Percentiles rank a stretch among this genome's conserved stretches.
These are phyloP conservation scores for Hylaeus volcanicus DNA, from an alignment of 1,140 invertebrate genomes.

Conservation along the genomic window DNA sequence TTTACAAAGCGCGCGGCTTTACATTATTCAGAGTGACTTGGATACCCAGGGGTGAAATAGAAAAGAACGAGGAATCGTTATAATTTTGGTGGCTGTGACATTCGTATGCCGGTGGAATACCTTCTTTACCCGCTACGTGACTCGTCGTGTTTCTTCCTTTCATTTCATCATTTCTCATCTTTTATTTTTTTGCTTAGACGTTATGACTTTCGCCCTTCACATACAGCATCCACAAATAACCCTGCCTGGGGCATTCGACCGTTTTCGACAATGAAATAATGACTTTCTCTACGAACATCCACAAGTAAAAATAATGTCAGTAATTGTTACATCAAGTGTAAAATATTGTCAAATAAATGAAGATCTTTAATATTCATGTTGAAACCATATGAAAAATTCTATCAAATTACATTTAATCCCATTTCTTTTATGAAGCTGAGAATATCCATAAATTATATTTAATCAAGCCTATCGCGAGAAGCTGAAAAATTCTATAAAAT, in stretches of 20 bases:
- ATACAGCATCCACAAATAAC: neutral
- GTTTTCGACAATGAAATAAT: neutral
- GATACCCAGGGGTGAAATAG: conserved; percentile 56
- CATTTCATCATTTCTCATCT: neutral
- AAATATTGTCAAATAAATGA: too few species aligned
- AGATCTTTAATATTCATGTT: too few species aligned
- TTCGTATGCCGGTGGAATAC: conserved; percentile 61
- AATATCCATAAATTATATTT: too few species aligned
- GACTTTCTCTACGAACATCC: neutral
- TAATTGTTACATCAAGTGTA: too few species aligned
- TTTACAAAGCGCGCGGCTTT: conserved; percentile 74
- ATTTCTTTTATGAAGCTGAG: too few species aligned
- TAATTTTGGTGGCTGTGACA: conserved; percentile 69
- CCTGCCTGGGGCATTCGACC: neutral
- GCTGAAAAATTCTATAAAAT: too few species aligned
- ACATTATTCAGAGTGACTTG: conserved; percentile 73
- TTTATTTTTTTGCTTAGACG: neutral
- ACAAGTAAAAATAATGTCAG: too few species aligned
- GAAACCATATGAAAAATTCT: too few species aligned
- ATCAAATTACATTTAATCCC: too few species aligned
- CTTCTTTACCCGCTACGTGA: conserved; percentile 38
- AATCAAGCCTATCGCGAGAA: too few species aligned
- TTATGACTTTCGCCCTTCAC: neutral
- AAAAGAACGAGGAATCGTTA: conserved; percentile 69
- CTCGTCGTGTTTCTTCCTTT: conserved; percentile 29